Conservation (phyloP, 1,140 invertebrate genomes). For the Phthorimaea operculella region DNA sequence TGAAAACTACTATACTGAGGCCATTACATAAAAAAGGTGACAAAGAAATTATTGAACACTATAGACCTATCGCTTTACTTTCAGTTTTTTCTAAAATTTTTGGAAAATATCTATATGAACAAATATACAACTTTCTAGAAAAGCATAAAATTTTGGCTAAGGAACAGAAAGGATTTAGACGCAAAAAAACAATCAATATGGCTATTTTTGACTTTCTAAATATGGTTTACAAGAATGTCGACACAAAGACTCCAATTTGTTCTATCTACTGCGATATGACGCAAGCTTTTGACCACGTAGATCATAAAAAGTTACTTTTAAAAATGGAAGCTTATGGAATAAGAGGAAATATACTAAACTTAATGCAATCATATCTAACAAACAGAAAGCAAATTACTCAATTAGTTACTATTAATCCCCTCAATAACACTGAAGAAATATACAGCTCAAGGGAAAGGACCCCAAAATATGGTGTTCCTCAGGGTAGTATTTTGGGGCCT, state of each 20-base stretch:
- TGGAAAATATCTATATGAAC: background rate
- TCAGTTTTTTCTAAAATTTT: slow-evolving; percentile 6
- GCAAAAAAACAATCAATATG: slow-evolving; percentile 6
- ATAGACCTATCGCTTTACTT: slow-evolving; percentile 4
- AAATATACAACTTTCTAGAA: slow-evolving; percentile 2
- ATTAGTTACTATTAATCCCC: too few relatives aligned
- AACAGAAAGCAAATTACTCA: background rate
- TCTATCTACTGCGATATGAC: slow-evolving; percentile 19
- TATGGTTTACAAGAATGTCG: slow-evolving; percentile 11
- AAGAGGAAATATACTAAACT: slow-evolving; percentile 6
- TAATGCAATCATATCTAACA: background rate
- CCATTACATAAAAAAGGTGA: background rate
- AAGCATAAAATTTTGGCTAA: background rate
- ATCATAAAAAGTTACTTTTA: slow-evolving; percentile 9
- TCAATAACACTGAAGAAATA: background rate
- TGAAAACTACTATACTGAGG: slow-evolving; percentile 1
- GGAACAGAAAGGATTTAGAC: slow-evolving; percentile 8
- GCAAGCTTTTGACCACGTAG: slow-evolving; percentile 16
- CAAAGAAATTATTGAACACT: background rate
- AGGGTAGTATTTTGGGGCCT: background rate
- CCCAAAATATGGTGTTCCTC: background rate
- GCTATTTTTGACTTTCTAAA: slow-evolving; percentile 6
- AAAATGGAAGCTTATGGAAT: slow-evolving; percentile 14
- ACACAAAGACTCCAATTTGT: slow-evolving; percentile 16
- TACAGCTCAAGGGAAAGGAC: background rate